Evolutionary conservation across 1,140 invertebrate species (phyloP).

Genomic region (Drosophila kurseongensis): DNA sequence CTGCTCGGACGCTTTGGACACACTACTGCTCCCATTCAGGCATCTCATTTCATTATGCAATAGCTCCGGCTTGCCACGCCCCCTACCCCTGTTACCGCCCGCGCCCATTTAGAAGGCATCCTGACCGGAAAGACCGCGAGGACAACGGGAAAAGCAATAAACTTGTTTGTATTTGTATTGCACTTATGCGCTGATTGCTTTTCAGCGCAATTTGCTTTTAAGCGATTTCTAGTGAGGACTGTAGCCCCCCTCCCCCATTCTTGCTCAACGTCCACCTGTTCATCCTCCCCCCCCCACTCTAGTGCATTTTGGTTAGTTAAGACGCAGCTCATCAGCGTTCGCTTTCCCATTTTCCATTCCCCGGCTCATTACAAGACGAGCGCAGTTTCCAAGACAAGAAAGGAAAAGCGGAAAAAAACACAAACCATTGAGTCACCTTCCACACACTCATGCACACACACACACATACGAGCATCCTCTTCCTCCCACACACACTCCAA

Average conservation of each 20-base stretch:
- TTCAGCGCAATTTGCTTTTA: constrained; percentile 72
- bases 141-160: constrained; percentile 66
- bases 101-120: constrained; percentile 17
- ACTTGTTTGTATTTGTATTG: constrained; percentile 73
- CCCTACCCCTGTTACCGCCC: too few species aligned
- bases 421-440: constrained; percentile 36
- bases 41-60: constrained; percentile 33
- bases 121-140: constrained; percentile 44
- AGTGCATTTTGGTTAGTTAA: constrained; percentile 56
- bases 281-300: neutral
- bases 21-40: constrained; percentile 12
- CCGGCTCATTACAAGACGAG: constrained; percentile 44
- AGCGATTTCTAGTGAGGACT: constrained; percentile 44
- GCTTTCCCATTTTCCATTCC: constrained; percentile 1
- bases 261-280: constrained; percentile 17
- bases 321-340: constrained; percentile 49
- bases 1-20: constrained; percentile 11
- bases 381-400: constrained; percentile 15
- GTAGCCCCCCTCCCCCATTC: neutral
- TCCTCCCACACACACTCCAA: constrained; percentile 1
- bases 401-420: constrained; percentile 12
- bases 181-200: constrained; percentile 72
- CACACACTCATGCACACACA: constrained; percentile 1
- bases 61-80: neutral
- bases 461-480: neutral